Conservation (phyloP, 2,113 vertebrate genomes). For the Saguinus imperator region DNA sequence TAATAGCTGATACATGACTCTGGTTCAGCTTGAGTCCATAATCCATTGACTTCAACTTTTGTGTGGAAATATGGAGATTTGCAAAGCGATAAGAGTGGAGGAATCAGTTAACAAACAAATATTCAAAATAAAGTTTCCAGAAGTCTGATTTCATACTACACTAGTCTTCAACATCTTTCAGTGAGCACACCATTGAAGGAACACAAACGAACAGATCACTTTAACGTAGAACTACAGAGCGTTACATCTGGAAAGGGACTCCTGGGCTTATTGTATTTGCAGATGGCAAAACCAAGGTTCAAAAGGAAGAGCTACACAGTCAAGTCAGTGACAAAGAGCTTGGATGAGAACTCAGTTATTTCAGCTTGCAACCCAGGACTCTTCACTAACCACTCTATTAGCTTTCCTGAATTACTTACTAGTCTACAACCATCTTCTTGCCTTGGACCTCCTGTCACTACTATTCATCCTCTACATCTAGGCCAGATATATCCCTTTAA, state of each 20-base stretch:
- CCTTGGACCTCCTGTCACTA: background rate
- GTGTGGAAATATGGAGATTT: constrained; percentile 15
- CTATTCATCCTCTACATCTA: background rate
- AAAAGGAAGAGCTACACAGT: background rate
- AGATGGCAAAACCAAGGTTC: background rate
- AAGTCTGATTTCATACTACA: constrained; percentile 25
- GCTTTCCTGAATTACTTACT: background rate
- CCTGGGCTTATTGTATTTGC: background rate
- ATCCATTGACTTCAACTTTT: constrained; percentile 31
- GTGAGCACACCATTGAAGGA: background rate
- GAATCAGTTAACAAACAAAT: constrained; percentile 41
- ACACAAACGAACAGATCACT: background rate
- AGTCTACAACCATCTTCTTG: background rate
- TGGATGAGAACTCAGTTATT: background rate
- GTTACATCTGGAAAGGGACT: background rate
- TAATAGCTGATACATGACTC: background rate
- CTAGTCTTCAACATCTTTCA: background rate
- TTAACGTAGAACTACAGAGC: background rate
- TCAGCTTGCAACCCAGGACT: background rate
- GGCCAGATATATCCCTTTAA: background rate
- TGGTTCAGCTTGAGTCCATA: constrained; percentile 42
- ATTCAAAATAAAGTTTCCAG: constrained; percentile 33
- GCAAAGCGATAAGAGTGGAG: background rate
- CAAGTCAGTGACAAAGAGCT: background rate
- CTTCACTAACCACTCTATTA: no score